Conservation (phyloP, 2,113 vertebrate species). For the Hystrix cristata region DNA sequence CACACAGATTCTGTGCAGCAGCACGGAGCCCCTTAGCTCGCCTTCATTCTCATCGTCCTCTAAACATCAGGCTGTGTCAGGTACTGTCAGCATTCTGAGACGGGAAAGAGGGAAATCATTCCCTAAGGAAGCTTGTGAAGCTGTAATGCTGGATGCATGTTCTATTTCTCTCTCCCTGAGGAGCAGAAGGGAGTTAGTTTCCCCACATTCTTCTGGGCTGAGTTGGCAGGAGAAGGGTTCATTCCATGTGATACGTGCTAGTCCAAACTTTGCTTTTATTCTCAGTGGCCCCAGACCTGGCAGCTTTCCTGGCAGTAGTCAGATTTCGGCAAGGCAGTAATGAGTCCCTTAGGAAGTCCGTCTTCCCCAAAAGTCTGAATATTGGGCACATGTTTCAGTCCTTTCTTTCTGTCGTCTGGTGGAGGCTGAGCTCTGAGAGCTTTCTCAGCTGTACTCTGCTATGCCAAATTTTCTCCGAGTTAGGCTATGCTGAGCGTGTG, state of each 20-base stretch:
- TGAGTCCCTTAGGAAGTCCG: neutral
- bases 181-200: neutral
- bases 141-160: neutral
- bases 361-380: neutral
- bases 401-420: neutral
- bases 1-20: neutral
- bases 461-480: neutral
- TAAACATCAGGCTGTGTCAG: accelerated
- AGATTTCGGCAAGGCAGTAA: neutral
- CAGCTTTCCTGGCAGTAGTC: neutral
- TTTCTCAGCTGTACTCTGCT: neutral
- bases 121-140: neutral
- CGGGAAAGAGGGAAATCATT: neutral
- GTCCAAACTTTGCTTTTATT: neutral
- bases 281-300: neutral
- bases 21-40: accelerated
- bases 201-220: too few relatives aligned
- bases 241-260: too few relatives aligned
- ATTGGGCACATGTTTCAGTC: neutral
- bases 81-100: neutral
- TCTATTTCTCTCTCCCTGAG: neutral
- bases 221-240: neutral
- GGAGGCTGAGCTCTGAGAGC: neutral
- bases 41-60: neutral
- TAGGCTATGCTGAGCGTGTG: neutral